Base-by-base conservation (phyloP, 2,797 vertebrate species). In the Salmo trutta region DNA sequence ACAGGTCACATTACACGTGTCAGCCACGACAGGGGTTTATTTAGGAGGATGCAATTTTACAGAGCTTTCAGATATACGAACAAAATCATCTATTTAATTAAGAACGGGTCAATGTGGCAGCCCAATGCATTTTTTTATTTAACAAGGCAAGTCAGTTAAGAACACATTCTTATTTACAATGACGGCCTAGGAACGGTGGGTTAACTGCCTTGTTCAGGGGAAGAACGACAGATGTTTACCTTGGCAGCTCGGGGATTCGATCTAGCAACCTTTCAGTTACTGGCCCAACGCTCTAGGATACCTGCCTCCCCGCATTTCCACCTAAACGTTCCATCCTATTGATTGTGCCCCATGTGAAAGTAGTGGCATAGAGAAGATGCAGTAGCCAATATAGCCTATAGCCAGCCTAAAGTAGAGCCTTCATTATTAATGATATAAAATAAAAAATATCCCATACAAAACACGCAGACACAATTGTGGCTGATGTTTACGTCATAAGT, bases 401-500 rank as follows among this genome's bases (percentile, higher is more conserved):
- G 8, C n/a, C 19, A 62, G 56, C 5, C 2, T 64, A 64, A 19
- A 3, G 59, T 24, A 27, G 59, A 24, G 5, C 59, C 27, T 24
- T 24, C 21, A 24, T 64, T 64, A 24, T 21, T 27, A 64, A 64
- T 59, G 3, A 64, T 19, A 54, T 54, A 17, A 24, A n/a, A 17
- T n/a, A 69, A 14, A 69, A 7, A 21, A 6, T 4, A 5, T 15
- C 21, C n/a, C 15, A 54, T 71, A 54, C 33, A 27, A 75, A 81
- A 80, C 2, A 79, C 8, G 69, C 64, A 81, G 65, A 77, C 15
- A 77, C 16, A 73, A n/a, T 62, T 84, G 79, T 78, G 56, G 51
- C 77, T 82, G 0, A 5, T n/a, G 47, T 83, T 65, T 62, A 86
- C 74, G 81, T 71, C 56, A 64, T 71, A 71, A 75, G 59, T 78